Evolutionary conservation across 2,113 vertebrate species (phyloP).

Genomic region (Dendrocopos noguchii): DNA sequence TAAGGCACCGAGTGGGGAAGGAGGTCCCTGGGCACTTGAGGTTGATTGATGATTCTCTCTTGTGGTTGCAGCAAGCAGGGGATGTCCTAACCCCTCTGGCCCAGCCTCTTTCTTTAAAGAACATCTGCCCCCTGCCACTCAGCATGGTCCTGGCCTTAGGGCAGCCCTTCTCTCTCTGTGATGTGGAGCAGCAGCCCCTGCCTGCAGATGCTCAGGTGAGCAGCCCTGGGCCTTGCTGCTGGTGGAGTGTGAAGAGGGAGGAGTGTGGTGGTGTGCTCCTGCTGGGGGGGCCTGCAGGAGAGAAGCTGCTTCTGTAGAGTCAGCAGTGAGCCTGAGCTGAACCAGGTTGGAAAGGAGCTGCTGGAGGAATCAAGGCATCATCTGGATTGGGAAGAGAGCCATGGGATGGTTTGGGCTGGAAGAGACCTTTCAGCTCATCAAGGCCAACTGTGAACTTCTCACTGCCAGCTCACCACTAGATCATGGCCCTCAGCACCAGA

Average conservation of each 20-base stretch:
- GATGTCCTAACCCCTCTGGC: conserved; percentile 64
- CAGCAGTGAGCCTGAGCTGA: not conserved
- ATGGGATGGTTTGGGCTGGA: not conserved
- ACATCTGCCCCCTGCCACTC: conserved; percentile 79
- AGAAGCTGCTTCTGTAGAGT: not conserved
- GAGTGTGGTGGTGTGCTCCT: too few relatives aligned
- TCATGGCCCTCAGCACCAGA: too few relatives aligned
- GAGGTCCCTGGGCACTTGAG: not conserved
- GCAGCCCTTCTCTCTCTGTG: conserved; percentile 82
- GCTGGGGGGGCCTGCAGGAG: too few relatives aligned
- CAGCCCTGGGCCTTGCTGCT: not conserved
- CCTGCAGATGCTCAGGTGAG: conserved; percentile 45
- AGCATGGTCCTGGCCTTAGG: conserved; percentile 70
- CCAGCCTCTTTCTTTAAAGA: conserved; percentile 81
- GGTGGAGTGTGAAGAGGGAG: not conserved
- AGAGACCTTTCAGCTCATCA: not conserved
- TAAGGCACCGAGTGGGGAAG: not conserved
- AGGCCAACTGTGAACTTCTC: too few relatives aligned
- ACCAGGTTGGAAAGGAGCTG: not conserved
- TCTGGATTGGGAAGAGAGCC: not conserved
- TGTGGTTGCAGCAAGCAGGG: conserved; percentile 66
- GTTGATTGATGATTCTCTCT: not conserved
- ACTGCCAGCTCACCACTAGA: too few relatives aligned
- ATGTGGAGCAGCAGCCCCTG: not conserved
- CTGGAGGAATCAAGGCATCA: not conserved